Conservation (phyloP, 2,113 vertebrate genomes). For the Phylloscopus trochiloides region DNA sequence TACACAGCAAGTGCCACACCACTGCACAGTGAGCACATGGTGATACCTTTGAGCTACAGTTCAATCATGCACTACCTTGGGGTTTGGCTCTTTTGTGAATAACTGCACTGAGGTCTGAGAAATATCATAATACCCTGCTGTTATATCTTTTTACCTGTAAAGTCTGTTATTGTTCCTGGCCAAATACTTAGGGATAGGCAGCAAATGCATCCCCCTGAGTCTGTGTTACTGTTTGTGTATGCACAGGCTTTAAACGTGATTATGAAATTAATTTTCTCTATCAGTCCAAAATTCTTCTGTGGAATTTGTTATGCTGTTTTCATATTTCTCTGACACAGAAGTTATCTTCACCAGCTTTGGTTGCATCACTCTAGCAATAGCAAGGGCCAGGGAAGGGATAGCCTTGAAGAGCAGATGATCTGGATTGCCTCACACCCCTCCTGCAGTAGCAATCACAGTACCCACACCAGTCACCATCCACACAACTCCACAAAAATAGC, state of each 20-base stretch:
- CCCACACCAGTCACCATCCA: neutral
- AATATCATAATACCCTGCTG: neutral
- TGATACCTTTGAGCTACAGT: neutral
- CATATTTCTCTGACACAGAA: neutral
- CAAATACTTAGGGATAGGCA: neutral
- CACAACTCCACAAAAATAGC: neutral
- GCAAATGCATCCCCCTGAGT: neutral
- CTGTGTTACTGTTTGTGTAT: neutral
- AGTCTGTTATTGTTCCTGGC: neutral
- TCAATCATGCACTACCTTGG: neutral
- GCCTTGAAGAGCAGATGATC: neutral
- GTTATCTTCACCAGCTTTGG: neutral
- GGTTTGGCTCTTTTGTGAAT: neutral
- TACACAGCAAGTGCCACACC: neutral
- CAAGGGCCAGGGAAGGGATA: neutral
- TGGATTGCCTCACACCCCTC: neutral
- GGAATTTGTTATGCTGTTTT: neutral
- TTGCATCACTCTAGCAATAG: neutral
- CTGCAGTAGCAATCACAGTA: neutral
- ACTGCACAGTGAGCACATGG: neutral
- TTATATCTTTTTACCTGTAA: neutral
- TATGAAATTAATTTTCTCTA: neutral
- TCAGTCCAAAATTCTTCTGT: neutral
- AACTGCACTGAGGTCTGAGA: neutral
- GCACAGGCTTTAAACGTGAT: neutral